Conservation (phyloP, 2,888 invertebrate genomes). For the Athetis lepigone region DNA sequence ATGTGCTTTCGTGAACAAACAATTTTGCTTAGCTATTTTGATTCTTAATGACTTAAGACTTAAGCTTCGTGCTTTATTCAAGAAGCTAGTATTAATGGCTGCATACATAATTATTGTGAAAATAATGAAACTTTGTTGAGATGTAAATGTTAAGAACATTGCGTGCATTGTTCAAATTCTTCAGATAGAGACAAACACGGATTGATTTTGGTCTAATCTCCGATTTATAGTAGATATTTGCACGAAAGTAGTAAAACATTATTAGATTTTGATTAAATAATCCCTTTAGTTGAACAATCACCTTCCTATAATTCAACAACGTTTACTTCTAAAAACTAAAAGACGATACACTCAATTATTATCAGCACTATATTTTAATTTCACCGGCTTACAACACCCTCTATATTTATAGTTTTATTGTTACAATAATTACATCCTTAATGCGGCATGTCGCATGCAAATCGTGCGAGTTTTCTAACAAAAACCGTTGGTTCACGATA, state of each 20-base stretch:
- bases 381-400: constrained; percentile 12
- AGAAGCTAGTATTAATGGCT: neutral
- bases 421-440: constrained; percentile 56
- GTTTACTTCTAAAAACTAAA: neutral
- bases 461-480: constrained; percentile 58
- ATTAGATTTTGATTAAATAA: neutral
- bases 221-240: constrained; percentile 42
- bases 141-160: constrained; percentile 1
- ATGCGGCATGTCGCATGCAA: constrained; percentile 52
- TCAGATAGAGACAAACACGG: constrained; percentile 2
- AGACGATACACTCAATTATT: constrained; percentile 3
- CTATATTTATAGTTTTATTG: constrained; percentile 56
- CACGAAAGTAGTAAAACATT: constrained; percentile 14
- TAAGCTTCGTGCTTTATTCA: neutral
- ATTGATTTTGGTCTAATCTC: constrained; percentile 26
- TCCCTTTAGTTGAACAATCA: neutral
- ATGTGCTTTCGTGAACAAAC: neutral
- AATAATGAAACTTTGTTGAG: neutral
- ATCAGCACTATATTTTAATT: constrained; percentile 23
- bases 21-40: neutral
- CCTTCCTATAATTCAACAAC: too few species aligned
- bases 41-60: neutral
- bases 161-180: constrained; percentile 42
- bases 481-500: constrained; percentile 51
- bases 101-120: neutral